Evolutionary conservation across 2,888 invertebrate genomes (phyloP), one percentile per base, ranked within the genome.

Genomic region (Caradrina kadenii): DNA sequence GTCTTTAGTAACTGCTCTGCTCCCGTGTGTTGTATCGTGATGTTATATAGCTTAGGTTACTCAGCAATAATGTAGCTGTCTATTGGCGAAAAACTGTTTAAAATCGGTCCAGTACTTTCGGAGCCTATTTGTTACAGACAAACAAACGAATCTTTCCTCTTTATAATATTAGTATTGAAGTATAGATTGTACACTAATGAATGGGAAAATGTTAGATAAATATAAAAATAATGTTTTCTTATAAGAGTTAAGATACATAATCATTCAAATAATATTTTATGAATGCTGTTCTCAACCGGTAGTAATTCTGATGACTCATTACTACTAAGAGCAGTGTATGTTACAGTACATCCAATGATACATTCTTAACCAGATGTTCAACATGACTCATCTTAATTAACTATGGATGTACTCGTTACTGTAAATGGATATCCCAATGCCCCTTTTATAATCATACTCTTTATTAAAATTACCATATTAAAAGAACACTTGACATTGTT

Each of bases 311-410:
- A 26, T 79, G 74, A 79, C 31, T 76, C 68, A 68, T 31, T 31
- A 17, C 17, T 50, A 72, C 26, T 19, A 50, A 31, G 21, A 22
- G 58, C 39, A 21, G 21, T 15, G 3, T 15, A 45, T 17, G 52
- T 48, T 39, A 39, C 48, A 68, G 45, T 26, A 2, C n/a, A 35
- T 64, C 17, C 52, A 26, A 31, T 52, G 17, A 21, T 55, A 31
- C 11, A 52, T 53, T 48, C 49, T 15, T 31, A 61, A 50, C 60
- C 73, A 54, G 67, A 63, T 60, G 52, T 50, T 35, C 0, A 21
- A 3, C 8, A 68, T 76, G 72, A 80, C 63, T 68, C 59, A 76
- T 45, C 5, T 49, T 60, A 56, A 55, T 74, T 54, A 42, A 59
- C 22, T 54, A 11, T 0, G 1, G 50, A 35, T 11, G 53, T 22